phyloP scores from a whole-genome alignment of 2,888 invertebrate genomes.

The Dione vanillae region DNA sequence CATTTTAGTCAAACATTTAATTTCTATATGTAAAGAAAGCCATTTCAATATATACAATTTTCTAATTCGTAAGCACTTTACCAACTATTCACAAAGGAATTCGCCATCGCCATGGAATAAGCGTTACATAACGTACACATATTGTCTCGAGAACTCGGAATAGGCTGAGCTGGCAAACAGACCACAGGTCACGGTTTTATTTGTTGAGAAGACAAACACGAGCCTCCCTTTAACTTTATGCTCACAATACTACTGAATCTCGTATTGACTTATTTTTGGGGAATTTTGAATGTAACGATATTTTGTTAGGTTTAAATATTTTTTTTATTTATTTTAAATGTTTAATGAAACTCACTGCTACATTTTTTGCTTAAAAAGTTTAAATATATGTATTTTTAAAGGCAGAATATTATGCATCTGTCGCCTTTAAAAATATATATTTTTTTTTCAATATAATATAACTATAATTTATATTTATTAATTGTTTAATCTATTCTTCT shows the following conservation, averaged over 20 bases:
- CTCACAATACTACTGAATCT: constrained; percentile 13
- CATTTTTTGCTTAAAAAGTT: too few species aligned
- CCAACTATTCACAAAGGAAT: not conserved
- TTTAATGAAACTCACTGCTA: too few species aligned
- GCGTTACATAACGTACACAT: constrained; percentile 5
- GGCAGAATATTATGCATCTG: too few species aligned
- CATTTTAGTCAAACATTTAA: too few species aligned
- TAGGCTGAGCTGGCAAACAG: constrained; percentile 24
- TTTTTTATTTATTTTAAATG: too few species aligned
- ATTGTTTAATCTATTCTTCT: too few species aligned
- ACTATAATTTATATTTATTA: too few species aligned
- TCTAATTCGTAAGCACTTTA: not conserved
- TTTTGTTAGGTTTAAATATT: too few species aligned
- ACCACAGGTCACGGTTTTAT: constrained; percentile 34
- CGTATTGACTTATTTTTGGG: not conserved
- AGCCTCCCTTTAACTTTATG: constrained; percentile 18
- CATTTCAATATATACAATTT: not conserved
- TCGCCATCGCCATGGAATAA: not conserved
- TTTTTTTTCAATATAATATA: too few species aligned
- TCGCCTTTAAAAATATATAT: too few species aligned
- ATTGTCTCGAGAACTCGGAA: constrained; percentile 27
- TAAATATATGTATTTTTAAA: too few species aligned
- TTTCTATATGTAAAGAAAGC: too few species aligned
- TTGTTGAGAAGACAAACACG: constrained; percentile 33
- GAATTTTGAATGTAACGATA: not conserved